phyloP scores from a whole-genome alignment of 2,888 invertebrate genomes.

The Ormyrus rosae region DNA sequence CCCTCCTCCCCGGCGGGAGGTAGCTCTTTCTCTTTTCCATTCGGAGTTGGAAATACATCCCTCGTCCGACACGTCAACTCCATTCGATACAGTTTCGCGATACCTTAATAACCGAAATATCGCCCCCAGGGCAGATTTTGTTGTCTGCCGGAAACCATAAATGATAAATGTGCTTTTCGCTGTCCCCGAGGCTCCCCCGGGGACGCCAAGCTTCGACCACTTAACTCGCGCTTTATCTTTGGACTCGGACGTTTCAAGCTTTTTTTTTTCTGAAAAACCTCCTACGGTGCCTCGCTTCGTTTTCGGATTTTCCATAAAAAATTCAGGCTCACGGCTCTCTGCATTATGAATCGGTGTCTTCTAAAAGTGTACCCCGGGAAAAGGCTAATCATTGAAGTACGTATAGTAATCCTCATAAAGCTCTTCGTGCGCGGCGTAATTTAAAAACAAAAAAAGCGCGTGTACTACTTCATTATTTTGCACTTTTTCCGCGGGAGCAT shows the following conservation, averaged over 20 bases:
- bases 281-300: slow-evolving; percentile 28
- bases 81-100: slow-evolving; percentile 64
- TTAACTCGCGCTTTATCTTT: slow-evolving; percentile 58
- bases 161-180: slow-evolving; percentile 69
- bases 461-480: no score
- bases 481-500: no score
- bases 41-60: slow-evolving; percentile 31
- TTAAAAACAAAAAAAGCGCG: no score
- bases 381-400: no score
- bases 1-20: not conserved
- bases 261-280: slow-evolving; percentile 35
- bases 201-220: slow-evolving; percentile 56
- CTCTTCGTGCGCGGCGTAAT: no score
- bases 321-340: slow-evolving; percentile 16
- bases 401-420: no score
- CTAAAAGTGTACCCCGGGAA: no score
- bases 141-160: slow-evolving; percentile 64
- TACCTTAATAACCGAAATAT: slow-evolving; percentile 71
- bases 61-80: slow-evolving; percentile 47
- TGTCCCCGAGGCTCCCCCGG: slow-evolving; percentile 58
- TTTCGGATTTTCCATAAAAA: slow-evolving; percentile 38
- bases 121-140: slow-evolving; percentile 71
- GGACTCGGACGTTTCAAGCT: slow-evolving; percentile 52
- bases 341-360: slow-evolving; percentile 1
- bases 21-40: slow-evolving; percentile 1